phyloP scores from a whole-genome alignment of 2,888 invertebrate genomes.

The Ecliptopera silaceata region DNA sequence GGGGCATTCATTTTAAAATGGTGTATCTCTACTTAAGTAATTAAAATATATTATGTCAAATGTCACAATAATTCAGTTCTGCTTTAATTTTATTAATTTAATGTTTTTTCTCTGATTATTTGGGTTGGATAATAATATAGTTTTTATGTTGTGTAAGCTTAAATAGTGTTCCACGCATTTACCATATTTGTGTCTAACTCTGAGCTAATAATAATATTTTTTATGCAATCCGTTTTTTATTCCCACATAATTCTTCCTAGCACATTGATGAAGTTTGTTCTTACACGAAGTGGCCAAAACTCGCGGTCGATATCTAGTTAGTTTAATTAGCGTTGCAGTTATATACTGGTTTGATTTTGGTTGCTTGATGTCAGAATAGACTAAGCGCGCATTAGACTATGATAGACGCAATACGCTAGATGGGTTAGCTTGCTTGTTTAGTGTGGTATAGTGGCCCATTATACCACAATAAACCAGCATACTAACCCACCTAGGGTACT shows the following conservation, averaged over 20 bases:
- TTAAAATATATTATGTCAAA: background rate
- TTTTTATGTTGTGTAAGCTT: slow-evolving; percentile 9
- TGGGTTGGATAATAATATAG: slow-evolving; percentile 14
- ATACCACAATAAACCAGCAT: too few relatives aligned
- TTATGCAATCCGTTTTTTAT: slow-evolving; percentile 55
- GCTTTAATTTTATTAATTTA: slow-evolving; percentile 14
- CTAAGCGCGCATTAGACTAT: too few relatives aligned
- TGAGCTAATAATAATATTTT: slow-evolving; percentile 55
- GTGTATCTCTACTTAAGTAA: too few relatives aligned
- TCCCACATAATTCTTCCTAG: slow-evolving; percentile 67
- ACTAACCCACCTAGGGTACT: too few relatives aligned
- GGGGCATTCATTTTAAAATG: too few relatives aligned
- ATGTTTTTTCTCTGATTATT: slow-evolving; percentile 13
- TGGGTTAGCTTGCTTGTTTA: too few relatives aligned
- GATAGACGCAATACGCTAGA: too few relatives aligned
- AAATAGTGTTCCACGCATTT: slow-evolving; percentile 20
- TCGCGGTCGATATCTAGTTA: background rate
- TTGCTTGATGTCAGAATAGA: slow-evolving; percentile 9
- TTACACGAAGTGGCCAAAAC: slow-evolving; percentile 11
- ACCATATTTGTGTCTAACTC: slow-evolving; percentile 10
- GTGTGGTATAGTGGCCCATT: too few relatives aligned
- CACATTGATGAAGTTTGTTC: slow-evolving; percentile 8
- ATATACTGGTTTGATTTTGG: slow-evolving; percentile 15
- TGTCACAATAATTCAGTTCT: slow-evolving; percentile 18
- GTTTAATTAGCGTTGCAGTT: background rate